phyloP scores from a whole-genome alignment of 1,140 invertebrate genomes.

The Drosophila malerkotliana region DNA sequence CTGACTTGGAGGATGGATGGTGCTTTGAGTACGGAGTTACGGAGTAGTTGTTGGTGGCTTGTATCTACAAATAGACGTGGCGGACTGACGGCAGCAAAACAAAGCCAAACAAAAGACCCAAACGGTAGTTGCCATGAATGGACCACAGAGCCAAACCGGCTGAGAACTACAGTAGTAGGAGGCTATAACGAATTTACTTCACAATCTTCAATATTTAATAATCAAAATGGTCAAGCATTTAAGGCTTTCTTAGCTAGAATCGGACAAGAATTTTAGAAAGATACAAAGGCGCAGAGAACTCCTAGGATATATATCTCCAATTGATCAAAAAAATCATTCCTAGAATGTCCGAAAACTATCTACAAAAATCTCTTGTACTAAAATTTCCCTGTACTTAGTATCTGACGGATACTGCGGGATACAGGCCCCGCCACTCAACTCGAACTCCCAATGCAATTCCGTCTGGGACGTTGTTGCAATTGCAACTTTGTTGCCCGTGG shows the following conservation, averaged over 20 bases:
- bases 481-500: slow-evolving; percentile 60
- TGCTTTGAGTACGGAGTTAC: slow-evolving; percentile 18
- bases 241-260: too few species aligned
- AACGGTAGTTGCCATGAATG: slow-evolving; percentile 81
- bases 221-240: too few species aligned
- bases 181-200: too few species aligned
- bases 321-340: background rate
- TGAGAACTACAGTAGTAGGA: slow-evolving; percentile 24
- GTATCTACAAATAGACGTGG: slow-evolving; percentile 78
- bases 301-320: too few species aligned
- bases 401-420: slow-evolving; percentile 36
- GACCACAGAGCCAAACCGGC: slow-evolving; percentile 60
- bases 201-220: too few species aligned
- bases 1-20: slow-evolving; percentile 11
- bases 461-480: slow-evolving; percentile 23
- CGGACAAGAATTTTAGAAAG: too few species aligned
- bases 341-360: background rate
- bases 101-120: slow-evolving; percentile 79
- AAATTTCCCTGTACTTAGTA: slow-evolving; percentile 15
- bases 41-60: slow-evolving; percentile 62
- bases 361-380: background rate
- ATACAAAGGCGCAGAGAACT: too few species aligned
- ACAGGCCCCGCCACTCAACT: slow-evolving; percentile 10
- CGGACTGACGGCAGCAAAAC: slow-evolving; percentile 71
- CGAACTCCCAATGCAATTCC: slow-evolving; percentile 2